Percentiles rank a stretch among this genome's conserved stretches.
Conservation (phyloP, 2,113 vertebrate species). For the Cebidichthys violaceus region DNA sequence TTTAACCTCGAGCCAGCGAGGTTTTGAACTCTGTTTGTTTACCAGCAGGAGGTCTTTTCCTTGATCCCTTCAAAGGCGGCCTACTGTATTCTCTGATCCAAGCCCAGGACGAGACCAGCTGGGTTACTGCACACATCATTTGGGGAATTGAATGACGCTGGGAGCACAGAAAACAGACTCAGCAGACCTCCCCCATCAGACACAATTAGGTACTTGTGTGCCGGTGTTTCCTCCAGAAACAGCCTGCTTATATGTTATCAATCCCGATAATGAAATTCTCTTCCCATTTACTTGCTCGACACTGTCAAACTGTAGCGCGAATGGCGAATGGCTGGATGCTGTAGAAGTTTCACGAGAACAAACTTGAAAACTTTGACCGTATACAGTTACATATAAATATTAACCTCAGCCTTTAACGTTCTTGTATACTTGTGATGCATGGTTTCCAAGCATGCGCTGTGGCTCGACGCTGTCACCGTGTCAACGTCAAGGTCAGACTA, state of each 20-base stretch:
- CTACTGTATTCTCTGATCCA: slow-evolving; percentile 72
- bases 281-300: neutral
- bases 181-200: slow-evolving; percentile 25
- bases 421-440: neutral
- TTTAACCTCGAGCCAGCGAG: slow-evolving; percentile 51
- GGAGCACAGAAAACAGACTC: slow-evolving; percentile 62
- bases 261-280: slow-evolving; percentile 27
- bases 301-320: neutral
- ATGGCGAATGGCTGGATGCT: slow-evolving; percentile 5
- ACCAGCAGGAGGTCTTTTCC: slow-evolving; percentile 70
- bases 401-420: neutral
- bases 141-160: slow-evolving; percentile 64
- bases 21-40: slow-evolving; percentile 75
- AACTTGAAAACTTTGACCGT: slow-evolving; percentile 2
- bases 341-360: neutral
- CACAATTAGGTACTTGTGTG: slow-evolving; percentile 44
- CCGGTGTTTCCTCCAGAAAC: slow-evolving; percentile 11
- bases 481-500: slow-evolving; percentile 46
- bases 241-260: slow-evolving; percentile 20
- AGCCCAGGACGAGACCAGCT: slow-evolving; percentile 63
- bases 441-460: slow-evolving; percentile 30
- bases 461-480: slow-evolving; percentile 19
- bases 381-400: neutral
- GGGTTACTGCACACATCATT: slow-evolving; percentile 69
- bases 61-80: slow-evolving; percentile 74